Base-by-base conservation (phyloP, 2,888 invertebrate genomes). In the Drosophila koepferae region DNA sequence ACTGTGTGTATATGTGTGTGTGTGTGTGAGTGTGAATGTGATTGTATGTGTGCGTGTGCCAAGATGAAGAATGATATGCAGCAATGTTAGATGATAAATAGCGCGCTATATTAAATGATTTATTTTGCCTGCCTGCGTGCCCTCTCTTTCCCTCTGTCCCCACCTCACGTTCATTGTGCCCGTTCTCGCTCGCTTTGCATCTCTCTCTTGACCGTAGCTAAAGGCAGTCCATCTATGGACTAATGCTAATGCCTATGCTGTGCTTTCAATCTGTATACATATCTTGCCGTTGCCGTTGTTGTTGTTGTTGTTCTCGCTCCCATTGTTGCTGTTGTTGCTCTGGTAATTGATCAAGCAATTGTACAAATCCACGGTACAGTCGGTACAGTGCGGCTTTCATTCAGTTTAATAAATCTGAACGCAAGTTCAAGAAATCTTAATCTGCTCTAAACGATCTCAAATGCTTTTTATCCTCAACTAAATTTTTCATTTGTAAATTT, bases 101-200 rank as follows among this genome's bases (percentile, higher is more conserved):
- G 90, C 85, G 85, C 87, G 90, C 85, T 89, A 85, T 81, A 90
- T 85, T 85, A 85, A 89, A 85, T 90, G 87, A 90, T 85, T 85
- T 85, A 85, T 85, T 77, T 84, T 71, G 72, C 65, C 63, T 61
- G 74, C 64, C 68, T 49, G 48, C 41, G 23, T 23, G 58, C 60
- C 49, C 59, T 23, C 59, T 28, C 34, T 34, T 7, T 28, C 38
- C 53, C 53, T 56, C 43, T 41, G 65, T 46, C 38, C 49, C 38
- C 72, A 53, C 62, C 71, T 60, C 66, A 67, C 72, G 90, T 84
- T 84, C 84, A 86, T 83, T 86, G 87, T 74, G 84, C 84, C 48
- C 64, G 68, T 62, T 62, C 49, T 40, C 38, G 16, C 54, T 59
- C 60, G 59, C 63, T 68, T 68, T 71, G 70, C 78, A 65, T 81